Base-by-base conservation (phyloP, 2,888 invertebrate species). In the Campaea margaritaria region DNA sequence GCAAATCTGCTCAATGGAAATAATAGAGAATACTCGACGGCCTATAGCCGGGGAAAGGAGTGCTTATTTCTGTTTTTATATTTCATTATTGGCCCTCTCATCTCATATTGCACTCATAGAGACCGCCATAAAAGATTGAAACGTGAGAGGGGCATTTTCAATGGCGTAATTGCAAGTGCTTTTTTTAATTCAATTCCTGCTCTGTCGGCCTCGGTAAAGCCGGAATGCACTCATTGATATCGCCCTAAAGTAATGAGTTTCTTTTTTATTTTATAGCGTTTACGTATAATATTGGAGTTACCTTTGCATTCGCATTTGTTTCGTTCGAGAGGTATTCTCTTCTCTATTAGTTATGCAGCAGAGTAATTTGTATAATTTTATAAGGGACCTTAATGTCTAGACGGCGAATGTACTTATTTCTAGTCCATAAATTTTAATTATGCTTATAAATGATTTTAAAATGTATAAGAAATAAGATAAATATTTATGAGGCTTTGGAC, bases 81-180 rank as follows among this genome's bases (percentile, higher is more conserved):
- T 91, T 91, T 89, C 87, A 91, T 91, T 91, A 90, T 91, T 91
- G 88, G 91, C 89, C 84, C 89, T 89, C 91, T 90, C 89, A 87
- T 87, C 91, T 89, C 90, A 83, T 87, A 89, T 89, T 89, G 89
- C 90, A 88, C 88, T 88, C 89, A 89, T 86, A 88, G 86, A 86
- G 86, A 83, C 88, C 85, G 86, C 85, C 81, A 91, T 89, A 91
- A 91, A 91, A 85, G 90, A 87, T 90, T 92, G 91, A 91, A 91
- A 91, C 88, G 89, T 82, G 88, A 89, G 90, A 89, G 91, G 89
- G 89, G 85, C 76, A 86, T 86, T 67, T 88, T 91, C 87, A 90
- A 92, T 89, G 81, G 88, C 80, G 87, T 92, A 91, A 92, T 91
- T 91, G 91, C 91, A 86, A 91, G 89, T 91, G 90, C 90, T 81